Base-by-base conservation (phyloP, 2,113 vertebrate species). In the Tupaia chinensis region DNA sequence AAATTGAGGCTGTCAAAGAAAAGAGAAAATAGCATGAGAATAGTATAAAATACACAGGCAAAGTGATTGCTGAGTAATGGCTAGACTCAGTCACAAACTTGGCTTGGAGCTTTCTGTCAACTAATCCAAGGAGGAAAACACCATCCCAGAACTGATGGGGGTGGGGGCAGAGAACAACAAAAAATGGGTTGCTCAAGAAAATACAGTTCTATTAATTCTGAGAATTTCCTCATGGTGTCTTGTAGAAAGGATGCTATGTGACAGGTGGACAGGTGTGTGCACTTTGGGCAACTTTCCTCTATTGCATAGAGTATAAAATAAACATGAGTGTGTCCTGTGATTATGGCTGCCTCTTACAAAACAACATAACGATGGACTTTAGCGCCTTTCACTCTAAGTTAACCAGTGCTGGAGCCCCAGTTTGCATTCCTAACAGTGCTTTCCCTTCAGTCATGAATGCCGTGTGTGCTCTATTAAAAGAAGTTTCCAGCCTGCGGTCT, bases 61-160 rank as follows among this genome's bases (percentile, higher is more conserved):
- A 76, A 95, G 76, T 77, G 29, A 77, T 74, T 97, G 61, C 34
- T 81, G 20, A 93, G 44, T 82, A 87, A 77, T 69, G 93, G 16
- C 7, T 87, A 87, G 63, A 83, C 69, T 54, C 23, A 91, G 22
- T 89, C 70, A 83, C 34, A 65, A 23, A 78, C 83, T 92, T 91
- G 54, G 3, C 29, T 87, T 23, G 77, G 27, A 32, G 60, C 13
- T 94, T 97, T 56, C 34, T 77, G 15, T 85, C 11, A 60, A n/a
- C 27, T 27, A 88, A 44, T 88, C 22, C 22, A 72, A 89, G 23
- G 44, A 89, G 68, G n/a, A 27, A 79, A 82, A 63, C 0, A 29
- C 32, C 66, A 44, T 70, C 27, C 44, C 44, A 44, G 44, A 44
- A 44, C 44, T 44, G 44, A 44, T 44, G 44, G 44, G 44, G 44